Evolutionary conservation across 2,113 vertebrate genomes (phyloP).

Genomic region (Chamaetylas fuelleborni): DNA sequence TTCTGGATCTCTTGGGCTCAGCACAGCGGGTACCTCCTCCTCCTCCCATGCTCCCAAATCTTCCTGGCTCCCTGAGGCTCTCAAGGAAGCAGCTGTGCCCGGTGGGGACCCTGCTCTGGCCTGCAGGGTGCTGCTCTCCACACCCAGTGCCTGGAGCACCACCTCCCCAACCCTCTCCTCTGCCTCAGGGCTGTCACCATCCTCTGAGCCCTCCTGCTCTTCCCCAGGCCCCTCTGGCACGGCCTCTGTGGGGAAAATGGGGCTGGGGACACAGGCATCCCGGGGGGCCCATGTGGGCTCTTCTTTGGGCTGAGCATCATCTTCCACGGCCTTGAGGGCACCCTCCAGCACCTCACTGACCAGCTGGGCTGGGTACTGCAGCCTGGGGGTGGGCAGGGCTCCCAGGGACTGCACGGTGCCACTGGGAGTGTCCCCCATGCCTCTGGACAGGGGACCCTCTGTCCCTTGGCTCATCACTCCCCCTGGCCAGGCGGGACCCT

Average conservation of each 20-base stretch:
- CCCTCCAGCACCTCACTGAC: conserved; percentile 9
- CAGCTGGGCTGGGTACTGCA: background rate
- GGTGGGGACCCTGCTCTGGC: accelerated
- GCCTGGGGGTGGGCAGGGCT: accelerated
- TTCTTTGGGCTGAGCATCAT: background rate
- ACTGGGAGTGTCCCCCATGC: accelerated
- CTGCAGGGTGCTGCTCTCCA: background rate
- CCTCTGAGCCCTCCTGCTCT: background rate
- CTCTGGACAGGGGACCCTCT: background rate
- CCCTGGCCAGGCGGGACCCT: background rate
- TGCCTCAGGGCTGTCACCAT: accelerated
- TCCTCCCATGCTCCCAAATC: background rate
- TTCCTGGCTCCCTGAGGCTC: accelerated
- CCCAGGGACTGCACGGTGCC: accelerated
- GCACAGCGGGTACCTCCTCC: background rate
- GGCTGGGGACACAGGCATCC: background rate
- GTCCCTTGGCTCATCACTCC: background rate
- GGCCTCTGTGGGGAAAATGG: background rate
- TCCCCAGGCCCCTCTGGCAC: background rate
- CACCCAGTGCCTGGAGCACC: accelerated
- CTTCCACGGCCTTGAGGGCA: background rate
- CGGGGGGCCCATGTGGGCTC: accelerated
- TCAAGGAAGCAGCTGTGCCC: accelerated
- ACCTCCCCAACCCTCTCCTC: background rate
- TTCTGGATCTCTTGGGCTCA: background rate